A percentile compares a stretch with the other conserved stretches of the same genome.
These are phyloP conservation scores for Ivindomyrus marchei DNA, from an alignment of 2,113 vertebrate genomes.

Conservation along the genomic window DNA sequence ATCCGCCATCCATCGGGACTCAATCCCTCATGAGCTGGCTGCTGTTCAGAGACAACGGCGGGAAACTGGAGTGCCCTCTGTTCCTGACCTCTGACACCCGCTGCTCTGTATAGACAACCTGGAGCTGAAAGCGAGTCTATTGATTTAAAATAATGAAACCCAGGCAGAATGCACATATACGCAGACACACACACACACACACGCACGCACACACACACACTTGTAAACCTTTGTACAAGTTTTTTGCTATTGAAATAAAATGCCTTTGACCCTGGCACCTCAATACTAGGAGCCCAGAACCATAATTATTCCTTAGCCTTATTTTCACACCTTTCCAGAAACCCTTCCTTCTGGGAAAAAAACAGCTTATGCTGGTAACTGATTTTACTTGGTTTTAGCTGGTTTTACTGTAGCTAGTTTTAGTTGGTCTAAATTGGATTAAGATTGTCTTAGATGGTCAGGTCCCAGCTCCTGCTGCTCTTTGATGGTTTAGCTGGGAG, in stretches of 20 bases:
- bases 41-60: neutral
- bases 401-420: neutral
- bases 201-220: neutral
- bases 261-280: too few relatives aligned
- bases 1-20: neutral
- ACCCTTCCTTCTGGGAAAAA: neutral
- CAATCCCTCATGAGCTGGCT: neutral
- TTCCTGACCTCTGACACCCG: neutral
- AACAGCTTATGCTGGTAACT: neutral
- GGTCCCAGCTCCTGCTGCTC: neutral
- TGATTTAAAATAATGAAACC: conserved; percentile 21
- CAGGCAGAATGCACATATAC: neutral
- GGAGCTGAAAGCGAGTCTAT: conserved; percentile 23
- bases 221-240: neutral
- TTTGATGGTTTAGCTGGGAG: neutral
- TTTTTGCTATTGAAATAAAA: neutral
- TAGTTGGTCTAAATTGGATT: neutral
- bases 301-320: neutral
- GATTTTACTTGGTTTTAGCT: neutral
- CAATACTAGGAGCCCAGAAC: neutral
- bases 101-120: neutral
- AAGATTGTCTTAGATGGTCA: neutral
- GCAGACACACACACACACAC: neutral
- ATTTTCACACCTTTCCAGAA: neutral
- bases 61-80: neutral